Conservation (phyloP, 2,888 invertebrate genomes). For the Tipula lateralis region DNA sequence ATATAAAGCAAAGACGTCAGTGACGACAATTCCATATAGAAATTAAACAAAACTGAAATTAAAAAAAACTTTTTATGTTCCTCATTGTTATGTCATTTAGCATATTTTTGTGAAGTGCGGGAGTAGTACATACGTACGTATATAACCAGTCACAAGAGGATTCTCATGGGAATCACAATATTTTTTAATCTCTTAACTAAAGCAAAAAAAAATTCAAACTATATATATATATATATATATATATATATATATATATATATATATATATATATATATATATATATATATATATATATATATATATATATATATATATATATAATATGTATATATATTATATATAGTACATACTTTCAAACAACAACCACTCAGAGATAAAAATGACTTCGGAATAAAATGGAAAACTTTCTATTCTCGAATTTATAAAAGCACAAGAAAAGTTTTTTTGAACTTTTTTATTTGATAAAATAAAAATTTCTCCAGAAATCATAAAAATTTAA, state of each 20-base stretch:
- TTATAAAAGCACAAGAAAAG: background rate
- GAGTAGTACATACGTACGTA: background rate
- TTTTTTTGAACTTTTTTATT: slow-evolving; percentile 4
- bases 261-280: too few species aligned
- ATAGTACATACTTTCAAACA: background rate
- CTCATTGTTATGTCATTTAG: slow-evolving; percentile 24
- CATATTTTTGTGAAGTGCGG: background rate
- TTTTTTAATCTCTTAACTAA: slow-evolving; percentile 3
- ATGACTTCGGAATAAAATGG: background rate
- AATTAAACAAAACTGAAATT: background rate
- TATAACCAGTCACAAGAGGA: background rate
- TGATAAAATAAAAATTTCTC: background rate
- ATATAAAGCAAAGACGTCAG: background rate
- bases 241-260: too few species aligned
- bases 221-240: too few species aligned
- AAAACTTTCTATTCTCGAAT: slow-evolving; percentile 1
- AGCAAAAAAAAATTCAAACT: background rate
- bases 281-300: too few species aligned
- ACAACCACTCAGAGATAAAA: background rate
- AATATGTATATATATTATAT: too few species aligned
- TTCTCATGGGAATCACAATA: slow-evolving; percentile 1
- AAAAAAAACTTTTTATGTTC: background rate
- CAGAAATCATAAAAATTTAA: slow-evolving; percentile 24
- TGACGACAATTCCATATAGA: background rate
- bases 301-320: too few species aligned